These are phyloP conservation scores for Aspidoscelis tigris DNA, from an alignment of 2,113 vertebrate genomes.

Conservation along the genomic window DNA sequence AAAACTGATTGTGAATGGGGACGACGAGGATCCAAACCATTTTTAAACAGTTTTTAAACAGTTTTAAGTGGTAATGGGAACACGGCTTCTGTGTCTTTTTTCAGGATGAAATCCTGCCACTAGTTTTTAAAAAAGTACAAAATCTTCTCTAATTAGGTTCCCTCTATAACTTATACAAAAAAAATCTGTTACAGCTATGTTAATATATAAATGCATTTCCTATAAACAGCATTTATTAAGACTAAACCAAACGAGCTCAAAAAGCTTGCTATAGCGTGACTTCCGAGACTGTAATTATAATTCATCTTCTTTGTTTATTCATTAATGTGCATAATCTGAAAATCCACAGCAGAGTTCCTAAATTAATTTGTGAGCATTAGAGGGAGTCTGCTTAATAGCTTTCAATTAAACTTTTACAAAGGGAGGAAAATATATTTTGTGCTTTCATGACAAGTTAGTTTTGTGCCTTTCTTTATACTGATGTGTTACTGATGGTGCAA, in stretches of 20 bases:
- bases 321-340: constrained; percentile 14
- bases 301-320: constrained; percentile 27
- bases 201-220: background rate
- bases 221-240: background rate
- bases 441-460: background rate
- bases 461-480: background rate
- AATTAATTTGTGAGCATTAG: constrained; percentile 21
- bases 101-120: background rate
- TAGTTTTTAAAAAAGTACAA: background rate
- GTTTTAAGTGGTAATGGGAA: too few species aligned
- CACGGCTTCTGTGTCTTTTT: background rate
- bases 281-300: constrained; percentile 22
- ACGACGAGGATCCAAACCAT: too few species aligned
- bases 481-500: background rate
- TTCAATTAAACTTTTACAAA: constrained; percentile 10
- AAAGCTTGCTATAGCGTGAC: background rate
- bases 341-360: constrained; percentile 10
- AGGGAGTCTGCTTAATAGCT: constrained; percentile 1
- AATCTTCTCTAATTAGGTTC: background rate
- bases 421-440: background rate
- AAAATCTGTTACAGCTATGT: background rate
- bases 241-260: background rate
- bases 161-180: background rate
- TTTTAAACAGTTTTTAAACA: too few species aligned
- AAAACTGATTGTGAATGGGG: too few species aligned